Conservation (phyloP, 2,113 vertebrate genomes). For the Entomyzon cyanotis region DNA sequence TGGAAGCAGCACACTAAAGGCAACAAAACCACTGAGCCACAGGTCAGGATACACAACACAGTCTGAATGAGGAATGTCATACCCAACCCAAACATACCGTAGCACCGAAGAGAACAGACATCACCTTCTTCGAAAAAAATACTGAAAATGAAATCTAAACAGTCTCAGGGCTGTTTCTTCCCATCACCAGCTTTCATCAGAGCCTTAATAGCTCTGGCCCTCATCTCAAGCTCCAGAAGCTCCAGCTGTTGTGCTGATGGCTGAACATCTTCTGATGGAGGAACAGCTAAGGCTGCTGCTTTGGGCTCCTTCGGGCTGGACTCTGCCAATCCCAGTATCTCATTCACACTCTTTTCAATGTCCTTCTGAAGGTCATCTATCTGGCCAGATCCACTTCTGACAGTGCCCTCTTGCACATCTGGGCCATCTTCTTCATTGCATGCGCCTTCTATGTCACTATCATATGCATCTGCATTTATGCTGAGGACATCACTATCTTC, state of each 20-base stretch:
- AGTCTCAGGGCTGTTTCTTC: conserved; percentile 73
- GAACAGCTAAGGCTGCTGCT: conserved; percentile 20
- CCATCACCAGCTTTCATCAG: conserved; percentile 93
- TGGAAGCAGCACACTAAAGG: background rate
- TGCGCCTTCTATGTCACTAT: conserved; percentile 93
- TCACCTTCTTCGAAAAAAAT: conserved; percentile 34
- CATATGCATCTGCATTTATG: conserved; percentile 94
- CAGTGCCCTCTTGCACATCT: conserved; percentile 33
- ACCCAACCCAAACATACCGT: conserved; percentile 28
- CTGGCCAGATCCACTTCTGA: conserved; percentile 61
- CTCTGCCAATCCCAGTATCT: conserved; percentile 86
- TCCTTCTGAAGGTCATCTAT: conserved; percentile 91
- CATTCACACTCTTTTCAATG: conserved; percentile 94
- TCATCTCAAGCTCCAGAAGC: conserved; percentile 95
- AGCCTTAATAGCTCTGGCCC: conserved; percentile 95
- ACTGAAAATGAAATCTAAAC: conserved; percentile 7
- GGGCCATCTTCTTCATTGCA: conserved; percentile 81
- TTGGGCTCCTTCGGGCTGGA: conserved; percentile 60
- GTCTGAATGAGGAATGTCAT: conserved; percentile 53
- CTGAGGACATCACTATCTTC: conserved; percentile 96
- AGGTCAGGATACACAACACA: background rate
- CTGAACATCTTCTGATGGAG: conserved; percentile 71
- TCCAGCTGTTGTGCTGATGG: conserved; percentile 94
- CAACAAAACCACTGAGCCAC: conserved; percentile 13
- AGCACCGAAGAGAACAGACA: conserved; percentile 48